Percentiles rank a stretch among this genome's conserved stretches.
phyloP scores from a whole-genome alignment of 2,113 vertebrate genomes.

The Motacilla alba region DNA sequence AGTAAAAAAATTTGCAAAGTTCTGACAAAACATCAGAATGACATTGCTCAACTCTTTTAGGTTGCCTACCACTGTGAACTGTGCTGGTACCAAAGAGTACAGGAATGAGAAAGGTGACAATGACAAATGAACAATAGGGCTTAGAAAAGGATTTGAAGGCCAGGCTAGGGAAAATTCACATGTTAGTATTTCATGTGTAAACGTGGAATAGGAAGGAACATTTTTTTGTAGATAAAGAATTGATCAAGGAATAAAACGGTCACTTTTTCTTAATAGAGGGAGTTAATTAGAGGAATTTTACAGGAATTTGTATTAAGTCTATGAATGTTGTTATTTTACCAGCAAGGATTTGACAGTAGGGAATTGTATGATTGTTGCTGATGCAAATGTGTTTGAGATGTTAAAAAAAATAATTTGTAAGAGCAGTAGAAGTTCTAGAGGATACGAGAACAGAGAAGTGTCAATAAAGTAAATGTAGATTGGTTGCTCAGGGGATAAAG shows the following conservation, averaged over 20 bases:
- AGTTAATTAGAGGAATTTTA: not conserved
- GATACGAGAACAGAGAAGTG: rapidly evolving
- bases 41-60: not conserved
- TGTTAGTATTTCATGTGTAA: not conserved
- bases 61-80: not conserved
- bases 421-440: not conserved
- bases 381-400: not conserved
- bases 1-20: not conserved
- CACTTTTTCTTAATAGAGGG: not conserved
- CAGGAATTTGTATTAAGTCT: not conserved
- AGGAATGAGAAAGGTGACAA: not conserved
- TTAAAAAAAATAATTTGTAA: not conserved
- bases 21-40: not conserved
- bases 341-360: not conserved
- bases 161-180: not conserved
- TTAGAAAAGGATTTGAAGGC: not conserved
- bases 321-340: not conserved
- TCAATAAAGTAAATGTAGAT: not conserved
- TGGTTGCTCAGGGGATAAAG: not conserved
- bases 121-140: not conserved
- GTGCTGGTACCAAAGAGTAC: not conserved
- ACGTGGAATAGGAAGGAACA: not conserved
- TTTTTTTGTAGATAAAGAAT: not conserved
- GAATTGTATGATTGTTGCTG: not conserved
- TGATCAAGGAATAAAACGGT: not conserved